Evolutionary conservation across 1,140 invertebrate species (phyloP).

Genomic region (Aphidius ervi): DNA sequence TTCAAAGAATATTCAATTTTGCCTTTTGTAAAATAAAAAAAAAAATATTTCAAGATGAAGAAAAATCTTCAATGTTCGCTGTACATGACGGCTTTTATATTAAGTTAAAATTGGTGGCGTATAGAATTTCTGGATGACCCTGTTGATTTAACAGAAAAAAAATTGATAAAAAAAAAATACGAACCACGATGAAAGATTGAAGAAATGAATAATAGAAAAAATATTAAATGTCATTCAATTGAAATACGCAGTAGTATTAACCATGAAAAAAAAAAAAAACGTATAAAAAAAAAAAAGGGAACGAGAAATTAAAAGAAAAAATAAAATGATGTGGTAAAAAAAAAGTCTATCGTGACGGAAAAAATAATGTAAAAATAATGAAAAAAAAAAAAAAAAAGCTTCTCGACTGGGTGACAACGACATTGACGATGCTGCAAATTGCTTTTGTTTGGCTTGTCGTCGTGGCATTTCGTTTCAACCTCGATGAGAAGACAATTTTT

Average conservation of each 20-base stretch:
- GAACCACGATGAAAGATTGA: neutral
- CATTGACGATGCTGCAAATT: no score
- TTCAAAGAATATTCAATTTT: conserved; percentile 46
- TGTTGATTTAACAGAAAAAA: conserved; percentile 1
- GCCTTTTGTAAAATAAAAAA: conserved; percentile 16
- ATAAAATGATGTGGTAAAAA: neutral
- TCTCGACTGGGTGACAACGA: no score
- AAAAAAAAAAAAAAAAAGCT: no score
- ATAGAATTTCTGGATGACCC: conserved; percentile 14
- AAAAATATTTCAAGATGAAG: neutral
- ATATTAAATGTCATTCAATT: neutral
- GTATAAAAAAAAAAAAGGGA: neutral
- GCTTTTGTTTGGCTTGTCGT: no score
- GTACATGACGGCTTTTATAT: conserved; percentile 47
- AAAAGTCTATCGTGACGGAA: neutral
- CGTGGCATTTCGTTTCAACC: no score
- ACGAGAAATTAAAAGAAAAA: neutral
- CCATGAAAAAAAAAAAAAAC: neutral
- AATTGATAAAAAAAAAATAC: neutral
- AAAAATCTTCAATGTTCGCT: conserved; percentile 24
- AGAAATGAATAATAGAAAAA: neutral
- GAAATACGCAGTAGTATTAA: no score
- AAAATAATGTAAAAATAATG: no score
- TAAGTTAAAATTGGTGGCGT: conserved; percentile 45
- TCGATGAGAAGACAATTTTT: no score